Conservation (phyloP, 2,113 vertebrate species). For the Callospermophilus lateralis region DNA sequence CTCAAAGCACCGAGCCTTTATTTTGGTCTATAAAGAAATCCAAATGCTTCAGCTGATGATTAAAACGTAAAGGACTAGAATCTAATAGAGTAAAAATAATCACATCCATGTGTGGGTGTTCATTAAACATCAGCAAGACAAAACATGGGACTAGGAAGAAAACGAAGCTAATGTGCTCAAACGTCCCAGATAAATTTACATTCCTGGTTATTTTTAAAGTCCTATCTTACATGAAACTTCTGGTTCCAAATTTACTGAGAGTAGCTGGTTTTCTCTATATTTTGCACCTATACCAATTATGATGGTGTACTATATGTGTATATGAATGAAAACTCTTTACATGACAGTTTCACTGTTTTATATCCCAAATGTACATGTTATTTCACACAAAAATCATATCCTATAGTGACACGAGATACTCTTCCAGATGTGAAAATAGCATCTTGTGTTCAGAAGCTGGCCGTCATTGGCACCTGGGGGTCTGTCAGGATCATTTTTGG, state of each 20-base stretch:
- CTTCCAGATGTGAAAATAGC: neutral
- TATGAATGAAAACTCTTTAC: neutral
- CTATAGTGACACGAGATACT: no score
- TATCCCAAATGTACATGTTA: neutral
- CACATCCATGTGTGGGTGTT: fast-evolving
- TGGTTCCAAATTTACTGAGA: neutral
- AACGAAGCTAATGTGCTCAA: fast-evolving
- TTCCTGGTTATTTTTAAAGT: neutral
- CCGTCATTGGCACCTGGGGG: neutral
- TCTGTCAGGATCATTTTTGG: no score
- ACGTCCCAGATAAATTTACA: neutral
- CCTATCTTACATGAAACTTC: neutral
- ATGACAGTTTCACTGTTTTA: neutral
- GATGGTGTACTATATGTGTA: neutral
- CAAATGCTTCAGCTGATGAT: neutral
- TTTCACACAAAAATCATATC: neutral
- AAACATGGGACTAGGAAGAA: fast-evolving
- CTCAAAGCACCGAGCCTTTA: slow-evolving; percentile 29
- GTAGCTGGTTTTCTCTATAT: neutral
- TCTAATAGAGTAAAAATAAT: neutral
- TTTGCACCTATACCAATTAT: neutral
- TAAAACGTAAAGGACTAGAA: neutral
- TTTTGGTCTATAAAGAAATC: slow-evolving; percentile 64
- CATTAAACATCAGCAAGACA: neutral
- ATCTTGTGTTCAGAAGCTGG: neutral